These are phyloP conservation scores for Morpho deidamia DNA, from an alignment of 2,888 invertebrate species.

Conservation along the genomic window DNA sequence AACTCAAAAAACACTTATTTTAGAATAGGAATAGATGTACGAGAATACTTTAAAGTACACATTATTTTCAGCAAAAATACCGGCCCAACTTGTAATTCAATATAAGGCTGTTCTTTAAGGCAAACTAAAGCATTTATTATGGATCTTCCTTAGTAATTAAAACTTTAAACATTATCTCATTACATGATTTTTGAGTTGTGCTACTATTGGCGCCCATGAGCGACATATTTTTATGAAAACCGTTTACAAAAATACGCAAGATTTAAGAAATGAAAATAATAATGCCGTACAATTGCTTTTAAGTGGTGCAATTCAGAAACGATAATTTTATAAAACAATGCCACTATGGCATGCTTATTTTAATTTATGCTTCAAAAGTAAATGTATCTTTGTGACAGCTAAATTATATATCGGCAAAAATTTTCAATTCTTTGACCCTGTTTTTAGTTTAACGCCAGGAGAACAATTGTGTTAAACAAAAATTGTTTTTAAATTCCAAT, in stretches of 20 bases:
- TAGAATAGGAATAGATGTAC: too few species aligned
- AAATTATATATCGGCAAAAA: slow-evolving; percentile 8
- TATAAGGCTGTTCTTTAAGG: too few species aligned
- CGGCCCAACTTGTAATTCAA: too few species aligned
- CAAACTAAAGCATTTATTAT: too few species aligned
- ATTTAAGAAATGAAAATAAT: slow-evolving; percentile 13
- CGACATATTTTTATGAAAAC: background rate
- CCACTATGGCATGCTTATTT: slow-evolving; percentile 8
- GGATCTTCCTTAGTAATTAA: too few species aligned
- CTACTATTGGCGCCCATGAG: too few species aligned
- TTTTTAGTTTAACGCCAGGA: background rate
- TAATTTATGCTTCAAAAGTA: slow-evolving; percentile 1
- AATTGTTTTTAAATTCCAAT: too few species aligned
- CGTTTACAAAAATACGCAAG: slow-evolving; percentile 12
- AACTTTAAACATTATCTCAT: too few species aligned
- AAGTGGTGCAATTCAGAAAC: slow-evolving; percentile 15
- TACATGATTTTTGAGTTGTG: too few species aligned
- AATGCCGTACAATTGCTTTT: slow-evolving; percentile 17
- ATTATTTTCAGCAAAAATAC: too few species aligned
- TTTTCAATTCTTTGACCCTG: background rate
- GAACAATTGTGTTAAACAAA: background rate
- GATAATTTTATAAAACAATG: slow-evolving; percentile 27
- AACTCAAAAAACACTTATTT: too few species aligned
- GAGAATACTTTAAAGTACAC: too few species aligned
- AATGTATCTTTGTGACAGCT: slow-evolving; percentile 8